These are phyloP conservation scores for Torymus tubicola DNA, from an alignment of 2,888 invertebrate genomes.

Conservation along the genomic window DNA sequence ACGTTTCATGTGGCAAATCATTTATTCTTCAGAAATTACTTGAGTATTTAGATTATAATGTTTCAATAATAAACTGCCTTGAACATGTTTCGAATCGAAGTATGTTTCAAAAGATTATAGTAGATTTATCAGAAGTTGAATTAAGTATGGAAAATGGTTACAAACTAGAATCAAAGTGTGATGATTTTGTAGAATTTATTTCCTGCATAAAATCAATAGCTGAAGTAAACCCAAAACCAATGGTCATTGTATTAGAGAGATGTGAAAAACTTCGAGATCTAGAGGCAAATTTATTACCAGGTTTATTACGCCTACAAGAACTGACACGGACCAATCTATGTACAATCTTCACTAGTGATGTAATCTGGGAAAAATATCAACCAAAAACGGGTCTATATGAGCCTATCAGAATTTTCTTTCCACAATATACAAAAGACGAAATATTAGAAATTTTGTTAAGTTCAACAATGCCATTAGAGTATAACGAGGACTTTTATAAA, in stretches of 20 bases:
- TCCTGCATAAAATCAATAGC: conserved; percentile 76
- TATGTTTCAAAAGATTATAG: conserved; percentile 86
- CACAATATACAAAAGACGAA: conserved; percentile 89
- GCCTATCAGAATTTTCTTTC: conserved; percentile 86
- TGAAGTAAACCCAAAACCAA: conserved; percentile 74
- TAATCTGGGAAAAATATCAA: conserved; percentile 89
- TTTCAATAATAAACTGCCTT: conserved; percentile 85
- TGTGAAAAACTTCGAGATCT: conserved; percentile 87
- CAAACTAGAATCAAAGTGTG: conserved; percentile 79
- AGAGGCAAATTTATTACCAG: conserved; percentile 85
- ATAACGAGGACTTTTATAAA: conserved; percentile 81
- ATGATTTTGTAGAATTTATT: conserved; percentile 83
- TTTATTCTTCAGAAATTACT: conserved; percentile 82
- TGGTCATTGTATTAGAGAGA: conserved; percentile 87
- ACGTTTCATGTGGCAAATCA: conserved; percentile 91
- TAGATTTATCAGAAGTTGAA: conserved; percentile 77
- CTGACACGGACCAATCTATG: conserved; percentile 83
- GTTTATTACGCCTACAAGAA: conserved; percentile 86
- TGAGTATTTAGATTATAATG: conserved; percentile 78
- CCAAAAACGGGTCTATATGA: conserved; percentile 83
- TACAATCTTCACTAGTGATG: conserved; percentile 86
- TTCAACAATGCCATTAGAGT: conserved; percentile 71
- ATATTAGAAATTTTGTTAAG: conserved; percentile 77
- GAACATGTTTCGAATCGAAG: conserved; percentile 88
- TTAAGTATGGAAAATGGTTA: conserved; percentile 74